Evolutionary conservation across 2,888 invertebrate species (phyloP), one percentile per base, ranked within the genome.

Genomic region (Lucinisca nassula): DNA sequence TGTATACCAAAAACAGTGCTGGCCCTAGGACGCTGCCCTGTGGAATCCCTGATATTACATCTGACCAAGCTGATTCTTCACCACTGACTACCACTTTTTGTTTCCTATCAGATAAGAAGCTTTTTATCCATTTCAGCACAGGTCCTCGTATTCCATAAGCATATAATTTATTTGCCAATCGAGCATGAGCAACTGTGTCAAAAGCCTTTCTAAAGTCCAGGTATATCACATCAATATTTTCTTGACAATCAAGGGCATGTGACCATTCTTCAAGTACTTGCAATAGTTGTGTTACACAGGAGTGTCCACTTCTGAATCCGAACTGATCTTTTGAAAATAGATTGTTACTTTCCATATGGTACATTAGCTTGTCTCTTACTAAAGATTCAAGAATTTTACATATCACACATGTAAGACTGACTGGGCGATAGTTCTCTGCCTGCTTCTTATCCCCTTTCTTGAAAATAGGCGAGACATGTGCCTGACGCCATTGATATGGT

Each of bases 341-440:
- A n/a, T 55, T 55, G 55, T 55, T 55, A 55, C 55, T n/a, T 61
- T n/a, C n/a, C n/a, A n/a, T n/a, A n/a, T n/a, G n/a, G n/a, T n/a
- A n/a, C n/a, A n/a, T n/a, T 30, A 61, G 61, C 21, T 61, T 37
- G 37, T 73, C 73, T 40, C 40, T 73, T 35, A 73, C 73, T 37
- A 73, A 37, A 40, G 73, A 73, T 73, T 73, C 73, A 35, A 35
- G 8, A n/a, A 73, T n/a, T 37, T 73, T 73, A 40, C 73, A 73
- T 27, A 37, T 27, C 1, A 73, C 73, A 73, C 73, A 73, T 21
- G 38, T 73, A 24, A 73, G 37, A 30, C 73, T 73, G 21, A 73
- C 38, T 8, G 73, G 73, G 6, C 73, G 37, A n/a, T 73, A 73
- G n/a, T 73, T 73, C 73, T 73, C 73, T n/a, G 73, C 73, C 37